These are phyloP conservation scores for Aspidapion aeneum DNA, from an alignment of 2,888 invertebrate species.

Conservation along the genomic window DNA sequence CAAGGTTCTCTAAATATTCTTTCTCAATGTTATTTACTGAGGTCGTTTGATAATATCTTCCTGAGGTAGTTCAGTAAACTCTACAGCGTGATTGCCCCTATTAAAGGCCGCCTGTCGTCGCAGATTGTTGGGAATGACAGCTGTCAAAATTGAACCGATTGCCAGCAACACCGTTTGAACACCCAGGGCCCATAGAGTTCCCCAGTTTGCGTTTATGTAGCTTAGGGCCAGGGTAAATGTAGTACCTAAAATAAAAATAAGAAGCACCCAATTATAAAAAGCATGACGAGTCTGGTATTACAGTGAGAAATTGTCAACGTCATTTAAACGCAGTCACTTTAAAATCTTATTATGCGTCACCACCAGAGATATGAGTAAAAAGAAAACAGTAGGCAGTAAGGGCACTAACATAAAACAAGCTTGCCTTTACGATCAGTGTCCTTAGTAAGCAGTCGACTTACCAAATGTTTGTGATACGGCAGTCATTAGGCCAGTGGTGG, in stretches of 20 bases:
- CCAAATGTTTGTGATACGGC: conserved; percentile 32
- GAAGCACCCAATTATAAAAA: too few species aligned
- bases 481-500: conserved; percentile 34
- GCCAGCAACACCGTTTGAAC: conserved; percentile 28
- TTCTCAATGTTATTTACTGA: too few species aligned
- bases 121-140: conserved; percentile 31
- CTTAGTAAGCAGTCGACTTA: too few species aligned
- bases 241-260: conserved; percentile 25
- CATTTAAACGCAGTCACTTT: too few species aligned
- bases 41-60: conserved; percentile 7
- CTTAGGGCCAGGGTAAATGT: conserved; percentile 28
- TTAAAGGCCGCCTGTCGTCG: conserved; percentile 34
- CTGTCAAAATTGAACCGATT: conserved; percentile 31
- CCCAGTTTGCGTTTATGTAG: conserved; percentile 24
- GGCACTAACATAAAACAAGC: too few species aligned
- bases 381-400: neutral
- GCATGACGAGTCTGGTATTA: too few species aligned
- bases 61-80: conserved; percentile 21
- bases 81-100: conserved; percentile 14
- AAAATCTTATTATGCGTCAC: too few species aligned
- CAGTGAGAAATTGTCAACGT: too few species aligned
- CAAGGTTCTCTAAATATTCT: too few species aligned
- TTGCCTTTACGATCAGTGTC: too few species aligned
- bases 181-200: conserved; percentile 33
- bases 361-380: neutral